Conservation (phyloP, 2,888 invertebrate species). For the Drosophila falleni region DNA sequence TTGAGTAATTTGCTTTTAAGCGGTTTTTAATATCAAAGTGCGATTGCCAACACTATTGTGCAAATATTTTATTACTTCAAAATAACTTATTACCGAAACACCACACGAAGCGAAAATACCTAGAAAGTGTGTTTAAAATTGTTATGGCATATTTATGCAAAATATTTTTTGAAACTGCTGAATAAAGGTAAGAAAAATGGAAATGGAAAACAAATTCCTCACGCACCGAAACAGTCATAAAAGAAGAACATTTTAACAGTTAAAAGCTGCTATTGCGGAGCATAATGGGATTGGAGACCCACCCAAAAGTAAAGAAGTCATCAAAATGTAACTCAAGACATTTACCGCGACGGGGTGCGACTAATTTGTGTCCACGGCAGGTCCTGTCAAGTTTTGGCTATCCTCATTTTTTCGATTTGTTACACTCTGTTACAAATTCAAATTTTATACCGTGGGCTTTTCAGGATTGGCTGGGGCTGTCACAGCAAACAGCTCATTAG, state of each 20-base stretch:
- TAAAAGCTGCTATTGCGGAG: constrained; percentile 67
- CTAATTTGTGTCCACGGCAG: constrained; percentile 65
- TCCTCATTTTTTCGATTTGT: constrained; percentile 69
- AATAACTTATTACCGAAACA: constrained; percentile 5
- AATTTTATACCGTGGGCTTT: constrained; percentile 51
- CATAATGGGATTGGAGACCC: constrained; percentile 65
- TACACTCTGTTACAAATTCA: constrained; percentile 56
- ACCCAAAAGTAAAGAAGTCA: constrained; percentile 73
- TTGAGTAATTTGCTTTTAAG: constrained; percentile 72
- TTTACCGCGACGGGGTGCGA: constrained; percentile 63
- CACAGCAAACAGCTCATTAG: constrained; percentile 82
- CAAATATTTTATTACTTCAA: constrained; percentile 55
- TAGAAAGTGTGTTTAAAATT: constrained; percentile 75
- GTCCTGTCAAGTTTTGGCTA: constrained; percentile 41
- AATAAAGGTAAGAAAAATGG: constrained; percentile 26
- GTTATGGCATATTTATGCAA: constrained; percentile 77
- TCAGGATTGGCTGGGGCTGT: constrained; percentile 23
- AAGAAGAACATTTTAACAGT: constrained; percentile 62
- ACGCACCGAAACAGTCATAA: constrained; percentile 56
- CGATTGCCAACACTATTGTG: constrained; percentile 43
- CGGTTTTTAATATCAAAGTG: constrained; percentile 74
- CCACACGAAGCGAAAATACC: constrained; percentile 42
- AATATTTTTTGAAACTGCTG: constrained; percentile 55
- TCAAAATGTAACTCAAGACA: constrained; percentile 79
- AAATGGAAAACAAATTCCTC: constrained; percentile 30